A percentile compares a stretch with the other conserved stretches of the same genome.
Conservation (phyloP, 2,888 invertebrate genomes). For the Stenurella melanura region DNA sequence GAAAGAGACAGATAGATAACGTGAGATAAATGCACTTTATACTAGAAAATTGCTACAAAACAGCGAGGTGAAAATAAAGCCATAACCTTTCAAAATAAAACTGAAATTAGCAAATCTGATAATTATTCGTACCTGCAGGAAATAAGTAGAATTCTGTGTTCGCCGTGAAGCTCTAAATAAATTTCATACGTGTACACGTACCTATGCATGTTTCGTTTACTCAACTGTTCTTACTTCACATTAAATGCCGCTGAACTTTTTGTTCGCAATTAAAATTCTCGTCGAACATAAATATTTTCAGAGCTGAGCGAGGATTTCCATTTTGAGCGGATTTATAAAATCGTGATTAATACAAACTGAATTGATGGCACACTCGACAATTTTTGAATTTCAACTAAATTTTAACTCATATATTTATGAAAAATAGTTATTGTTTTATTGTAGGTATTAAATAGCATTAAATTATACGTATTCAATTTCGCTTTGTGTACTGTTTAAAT, state of each 20-base stretch:
- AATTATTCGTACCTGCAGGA: slow-evolving; percentile 3
- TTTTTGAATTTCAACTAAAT: background rate
- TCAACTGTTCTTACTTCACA: slow-evolving; percentile 6
- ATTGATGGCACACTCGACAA: background rate
- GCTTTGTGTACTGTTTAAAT: background rate
- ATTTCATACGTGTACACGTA: background rate
- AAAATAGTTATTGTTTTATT: background rate
- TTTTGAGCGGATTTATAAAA: slow-evolving; percentile 22
- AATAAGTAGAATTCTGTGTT: background rate
- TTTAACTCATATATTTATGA: background rate
- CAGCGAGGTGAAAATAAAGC: background rate
- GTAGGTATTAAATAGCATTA: background rate
- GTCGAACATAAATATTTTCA: slow-evolving; percentile 26
- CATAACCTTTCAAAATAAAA: background rate
- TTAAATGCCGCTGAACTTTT: background rate
- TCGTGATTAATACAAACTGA: slow-evolving; percentile 16
- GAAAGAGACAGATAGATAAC: background rate
- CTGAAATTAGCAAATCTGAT: slow-evolving; percentile 4
- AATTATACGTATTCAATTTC: background rate
- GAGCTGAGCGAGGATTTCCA: slow-evolving; percentile 13
- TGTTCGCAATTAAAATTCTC: slow-evolving; percentile 21
- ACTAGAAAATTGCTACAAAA: background rate
- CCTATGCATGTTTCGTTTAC: background rate
- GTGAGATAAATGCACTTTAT: background rate
- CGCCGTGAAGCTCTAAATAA: background rate